A percentile compares a stretch with the other conserved stretches of the same genome.
Conservation (phyloP, 2,113 vertebrate genomes). For the chimpanzee (Pan troglodytes) region DNA sequence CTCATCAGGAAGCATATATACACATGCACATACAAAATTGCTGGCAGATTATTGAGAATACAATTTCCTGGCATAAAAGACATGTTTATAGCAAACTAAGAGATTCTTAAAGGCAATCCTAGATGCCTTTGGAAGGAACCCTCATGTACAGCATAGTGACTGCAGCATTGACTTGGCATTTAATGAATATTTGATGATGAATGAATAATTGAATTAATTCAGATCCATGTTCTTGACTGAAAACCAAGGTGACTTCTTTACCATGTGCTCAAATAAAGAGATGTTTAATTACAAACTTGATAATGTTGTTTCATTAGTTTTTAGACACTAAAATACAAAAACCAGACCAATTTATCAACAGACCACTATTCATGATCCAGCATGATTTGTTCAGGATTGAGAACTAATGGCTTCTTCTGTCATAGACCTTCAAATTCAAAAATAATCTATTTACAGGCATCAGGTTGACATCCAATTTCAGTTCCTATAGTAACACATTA, state of each 20-base stretch:
- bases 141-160: not conserved
- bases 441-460: constrained; percentile 41
- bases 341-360: constrained; percentile 16
- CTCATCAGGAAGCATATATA: constrained; percentile 30
- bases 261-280: constrained; percentile 45
- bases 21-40: not conserved
- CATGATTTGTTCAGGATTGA: constrained; percentile 16
- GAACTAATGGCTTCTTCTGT: constrained; percentile 44
- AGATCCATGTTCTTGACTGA: constrained; percentile 32
- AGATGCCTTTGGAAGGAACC: not conserved
- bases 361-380: not conserved
- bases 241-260: constrained; percentile 44
- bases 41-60: constrained; percentile 58
- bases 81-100: not conserved
- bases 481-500: constrained; percentile 50
- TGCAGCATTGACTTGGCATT: not conserved
- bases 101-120: not conserved
- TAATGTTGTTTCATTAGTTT: constrained; percentile 39
- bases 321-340: not conserved
- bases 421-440: not conserved
- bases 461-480: constrained; percentile 57
- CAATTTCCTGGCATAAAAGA: constrained; percentile 43
- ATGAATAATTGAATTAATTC: constrained; percentile 52
- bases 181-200: not conserved
- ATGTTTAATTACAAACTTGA: constrained; percentile 49